A percentile compares a stretch with the other conserved stretches of the same genome.
These are phyloP conservation scores for Ivindomyrus marchei DNA, from an alignment of 2,113 vertebrate genomes.

Conservation along the genomic window DNA sequence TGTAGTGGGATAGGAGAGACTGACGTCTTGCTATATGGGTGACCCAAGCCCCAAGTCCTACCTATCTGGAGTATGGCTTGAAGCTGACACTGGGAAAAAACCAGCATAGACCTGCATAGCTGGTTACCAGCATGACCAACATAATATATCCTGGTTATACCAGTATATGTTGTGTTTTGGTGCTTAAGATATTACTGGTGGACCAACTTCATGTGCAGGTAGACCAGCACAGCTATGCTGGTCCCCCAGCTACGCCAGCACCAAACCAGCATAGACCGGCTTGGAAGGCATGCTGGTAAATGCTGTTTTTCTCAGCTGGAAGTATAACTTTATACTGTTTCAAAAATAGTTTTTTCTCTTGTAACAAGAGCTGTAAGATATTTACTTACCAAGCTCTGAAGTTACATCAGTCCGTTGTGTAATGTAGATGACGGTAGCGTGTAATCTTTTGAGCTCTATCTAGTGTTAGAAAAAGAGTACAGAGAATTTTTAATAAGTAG, in stretches of 20 bases:
- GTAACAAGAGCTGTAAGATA: neutral
- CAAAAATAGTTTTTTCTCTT: neutral
- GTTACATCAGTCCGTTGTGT: neutral
- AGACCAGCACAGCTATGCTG: too few relatives aligned
- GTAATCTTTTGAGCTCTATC: neutral
- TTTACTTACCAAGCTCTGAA: neutral
- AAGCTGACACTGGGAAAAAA: neutral
- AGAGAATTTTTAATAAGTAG: neutral
- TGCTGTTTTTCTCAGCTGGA: neutral
- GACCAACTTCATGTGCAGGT: neutral
- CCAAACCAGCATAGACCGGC: neutral
- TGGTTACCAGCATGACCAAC: neutral
- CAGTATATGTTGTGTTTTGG: neutral
- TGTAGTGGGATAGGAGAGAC: neutral
- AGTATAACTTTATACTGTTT: neutral
- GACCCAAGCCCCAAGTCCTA: neutral
- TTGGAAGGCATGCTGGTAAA: neutral
- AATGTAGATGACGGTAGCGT: neutral
- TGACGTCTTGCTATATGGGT: neutral
- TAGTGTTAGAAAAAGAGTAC: neutral
- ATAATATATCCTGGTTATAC: neutral
- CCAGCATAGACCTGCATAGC: neutral
- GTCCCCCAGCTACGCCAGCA: neutral
- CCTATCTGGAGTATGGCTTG: neutral
- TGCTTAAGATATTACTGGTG: neutral